A percentile compares a stretch with the other conserved stretches of the same genome.
phyloP scores from a whole-genome alignment of 2,113 vertebrate genomes.

The Ciconia maguari region DNA sequence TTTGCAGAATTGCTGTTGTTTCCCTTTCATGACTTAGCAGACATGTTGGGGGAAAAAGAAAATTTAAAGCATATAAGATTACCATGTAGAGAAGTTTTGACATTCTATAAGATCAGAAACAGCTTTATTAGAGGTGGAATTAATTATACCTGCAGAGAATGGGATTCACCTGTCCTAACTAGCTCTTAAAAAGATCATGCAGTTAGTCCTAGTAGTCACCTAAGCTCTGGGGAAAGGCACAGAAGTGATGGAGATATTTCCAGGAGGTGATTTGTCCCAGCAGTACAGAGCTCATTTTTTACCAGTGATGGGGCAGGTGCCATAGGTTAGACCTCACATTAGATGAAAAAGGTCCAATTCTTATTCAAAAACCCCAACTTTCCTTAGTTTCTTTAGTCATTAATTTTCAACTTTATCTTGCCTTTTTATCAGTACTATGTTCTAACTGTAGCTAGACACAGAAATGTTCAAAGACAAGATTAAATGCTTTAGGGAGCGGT shows the following conservation, averaged over 20 bases:
- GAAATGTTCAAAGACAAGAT: not conserved
- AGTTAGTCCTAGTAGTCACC: not conserved
- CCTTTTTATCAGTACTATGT: not conserved
- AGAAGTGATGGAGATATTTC: not conserved
- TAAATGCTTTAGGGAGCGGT: not conserved
- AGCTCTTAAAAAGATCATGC: not conserved
- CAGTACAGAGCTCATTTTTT: not conserved
- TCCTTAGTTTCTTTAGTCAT: not conserved
- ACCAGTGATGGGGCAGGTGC: not conserved
- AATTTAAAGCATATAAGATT: not conserved
- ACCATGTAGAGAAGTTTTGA: not conserved
- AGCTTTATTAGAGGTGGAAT: not conserved
- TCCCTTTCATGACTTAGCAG: not conserved
- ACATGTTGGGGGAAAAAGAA: not conserved
- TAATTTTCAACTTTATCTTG: not conserved
- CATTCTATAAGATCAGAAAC: not conserved
- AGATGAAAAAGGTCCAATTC: not conserved
- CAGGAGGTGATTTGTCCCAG: not conserved
- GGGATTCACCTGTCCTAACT: not conserved
- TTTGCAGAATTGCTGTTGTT: not conserved
- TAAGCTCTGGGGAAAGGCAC: not conserved
- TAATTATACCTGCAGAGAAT: not conserved
- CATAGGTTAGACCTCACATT: not conserved
- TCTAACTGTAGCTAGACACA: not conserved
- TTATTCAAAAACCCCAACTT: fast-evolving